phyloP scores from a whole-genome alignment of 2,113 vertebrate genomes.

The Plecotus auritus region DNA sequence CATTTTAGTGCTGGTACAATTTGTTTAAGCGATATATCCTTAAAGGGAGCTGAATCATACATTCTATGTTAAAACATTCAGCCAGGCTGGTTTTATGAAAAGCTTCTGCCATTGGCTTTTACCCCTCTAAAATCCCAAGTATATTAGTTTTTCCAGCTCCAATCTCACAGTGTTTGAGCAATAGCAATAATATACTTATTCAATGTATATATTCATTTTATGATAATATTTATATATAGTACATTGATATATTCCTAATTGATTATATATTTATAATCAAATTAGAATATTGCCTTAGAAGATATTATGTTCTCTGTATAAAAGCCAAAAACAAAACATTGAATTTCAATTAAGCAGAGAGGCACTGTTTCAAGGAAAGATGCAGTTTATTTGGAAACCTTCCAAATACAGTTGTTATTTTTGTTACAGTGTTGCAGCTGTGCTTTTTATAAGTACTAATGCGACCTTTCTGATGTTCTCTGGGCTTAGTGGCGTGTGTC shows the following conservation, averaged over 20 bases:
- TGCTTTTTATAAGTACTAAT: background rate
- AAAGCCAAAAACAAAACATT: slow-evolving; percentile 28
- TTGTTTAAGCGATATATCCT: slow-evolving; percentile 1
- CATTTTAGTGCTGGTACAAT: background rate
- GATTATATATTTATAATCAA: background rate
- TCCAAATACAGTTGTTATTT: background rate
- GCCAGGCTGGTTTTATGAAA: background rate
- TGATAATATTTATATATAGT: background rate
- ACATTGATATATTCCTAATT: background rate
- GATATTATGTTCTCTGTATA: background rate
- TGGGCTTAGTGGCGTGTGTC: slow-evolving; percentile 4
- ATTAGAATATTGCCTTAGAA: background rate
- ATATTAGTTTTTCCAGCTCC: background rate
- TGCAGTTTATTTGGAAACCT: background rate
- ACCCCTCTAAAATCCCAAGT: background rate
- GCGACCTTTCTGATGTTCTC: slow-evolving; percentile 6
- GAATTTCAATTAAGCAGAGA: background rate
- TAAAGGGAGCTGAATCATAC: background rate
- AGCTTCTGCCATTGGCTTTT: slow-evolving; percentile 1
- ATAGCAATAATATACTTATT: background rate
- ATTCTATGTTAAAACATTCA: background rate
- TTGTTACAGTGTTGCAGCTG: slow-evolving; percentile 37
- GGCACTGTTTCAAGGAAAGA: background rate
- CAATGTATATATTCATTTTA: background rate
- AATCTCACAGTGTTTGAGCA: background rate